Base-by-base conservation (phyloP, 2,113 vertebrate species). In the Tupaia tana region DNA sequence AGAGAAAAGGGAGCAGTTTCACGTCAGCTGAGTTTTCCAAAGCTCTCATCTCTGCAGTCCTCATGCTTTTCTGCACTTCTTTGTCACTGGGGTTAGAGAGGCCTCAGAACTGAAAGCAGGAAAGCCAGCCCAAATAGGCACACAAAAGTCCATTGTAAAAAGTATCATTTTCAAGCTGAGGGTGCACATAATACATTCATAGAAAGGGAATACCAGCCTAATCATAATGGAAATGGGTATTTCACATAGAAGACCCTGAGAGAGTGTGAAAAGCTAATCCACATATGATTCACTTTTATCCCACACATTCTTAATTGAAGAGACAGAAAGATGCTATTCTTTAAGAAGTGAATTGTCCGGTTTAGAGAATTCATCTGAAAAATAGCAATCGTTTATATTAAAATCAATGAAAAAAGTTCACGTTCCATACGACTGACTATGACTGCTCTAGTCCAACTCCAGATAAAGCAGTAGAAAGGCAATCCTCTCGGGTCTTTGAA, bases 251-350 rank as follows among this genome's bases (percentile, higher is more conserved):
- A 89, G 89, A 86, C 24, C 61, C 83, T 19, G 34, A 93, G 20
- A 95, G 61, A 69, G 56, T 89, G 10, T 86, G 61, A 91, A 97
- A 95, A 91, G 70, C 31, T 54, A 96, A 96, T 70, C 70, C 73
- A 69, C 31, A 29, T 6, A 43, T 4, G 15, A 96, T 91, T 89
- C 64, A 95, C 64, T 91, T 95, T 94, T 93, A 95, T 95, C 80
- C 91, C 61, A 94, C 24, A 79, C 31, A 77, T 87, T 91, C 93
- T 91, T 97, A 95, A 96, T 91, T 95, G 92, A 94, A 78, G 63
- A 94, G 86, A 90, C 56, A 88, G 69, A 97, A 79, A 86, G 92
- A 96, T 86, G 89, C 61, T 95, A 6, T 0, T 95, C 92, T 95
- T 96, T 71, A 77, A 94, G 96, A 97, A 95, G 86, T 92, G 84